Percentiles rank a stretch among this genome's conserved stretches.
Evolutionary conservation across 2,113 vertebrate species (phyloP).

Genomic region (Thermophis baileyi): DNA sequence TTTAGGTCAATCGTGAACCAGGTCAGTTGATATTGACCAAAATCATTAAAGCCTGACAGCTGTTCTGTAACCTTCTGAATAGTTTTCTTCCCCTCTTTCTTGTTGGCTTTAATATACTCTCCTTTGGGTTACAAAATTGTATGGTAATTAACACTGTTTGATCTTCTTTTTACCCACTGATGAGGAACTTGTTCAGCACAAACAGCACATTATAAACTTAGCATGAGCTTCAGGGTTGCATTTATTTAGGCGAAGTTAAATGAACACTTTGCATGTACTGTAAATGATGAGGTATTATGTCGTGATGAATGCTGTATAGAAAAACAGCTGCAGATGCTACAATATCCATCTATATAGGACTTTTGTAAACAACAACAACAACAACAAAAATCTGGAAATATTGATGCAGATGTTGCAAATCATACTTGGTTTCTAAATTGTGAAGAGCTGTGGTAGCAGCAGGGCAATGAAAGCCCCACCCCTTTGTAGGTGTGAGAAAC

Average conservation of each 20-base stretch:
- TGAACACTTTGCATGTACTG: not conserved
- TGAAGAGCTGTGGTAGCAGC: not conserved
- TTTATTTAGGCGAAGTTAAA: not conserved
- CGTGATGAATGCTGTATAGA: not conserved
- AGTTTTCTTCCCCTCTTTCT: not conserved
- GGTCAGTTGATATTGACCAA: slow-evolving; percentile 6
- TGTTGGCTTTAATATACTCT: not conserved
- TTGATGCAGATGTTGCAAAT: not conserved
- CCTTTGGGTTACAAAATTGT: not conserved
- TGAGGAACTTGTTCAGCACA: not conserved
- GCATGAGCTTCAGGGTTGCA: not conserved
- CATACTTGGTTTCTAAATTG: not conserved
- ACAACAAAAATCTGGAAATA: not conserved
- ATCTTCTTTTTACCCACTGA: not conserved
- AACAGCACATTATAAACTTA: not conserved
- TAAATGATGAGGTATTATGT: not conserved
- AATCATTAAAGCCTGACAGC: slow-evolving; percentile 19
- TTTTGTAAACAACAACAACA: not conserved
- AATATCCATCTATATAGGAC: not conserved
- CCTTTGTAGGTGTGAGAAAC: not conserved
- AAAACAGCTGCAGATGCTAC: not conserved
- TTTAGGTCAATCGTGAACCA: not conserved
- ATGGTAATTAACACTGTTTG: not conserved
- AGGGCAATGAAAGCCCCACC: not conserved
- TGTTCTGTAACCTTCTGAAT: not conserved